These are phyloP conservation scores for Centropus bengalensis DNA, from an alignment of 2,113 vertebrate genomes.

Conservation along the genomic window DNA sequence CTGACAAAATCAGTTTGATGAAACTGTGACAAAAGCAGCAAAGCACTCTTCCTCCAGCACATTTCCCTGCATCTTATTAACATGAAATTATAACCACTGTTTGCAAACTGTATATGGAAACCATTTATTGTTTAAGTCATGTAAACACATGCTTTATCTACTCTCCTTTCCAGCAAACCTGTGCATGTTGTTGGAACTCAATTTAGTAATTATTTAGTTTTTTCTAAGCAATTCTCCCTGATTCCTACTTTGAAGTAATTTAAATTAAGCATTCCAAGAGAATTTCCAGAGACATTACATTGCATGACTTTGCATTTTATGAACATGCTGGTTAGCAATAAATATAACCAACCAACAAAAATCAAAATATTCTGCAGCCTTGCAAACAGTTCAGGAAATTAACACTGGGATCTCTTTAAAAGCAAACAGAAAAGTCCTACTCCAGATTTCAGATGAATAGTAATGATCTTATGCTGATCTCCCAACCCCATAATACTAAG, in stretches of 20 bases:
- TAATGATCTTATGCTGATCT: neutral
- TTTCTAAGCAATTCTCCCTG: neutral
- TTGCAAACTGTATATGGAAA: constrained; percentile 19
- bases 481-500: neutral
- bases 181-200: neutral
- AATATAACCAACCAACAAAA: neutral
- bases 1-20: constrained; percentile 80
- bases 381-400: neutral
- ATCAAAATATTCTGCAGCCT: neutral
- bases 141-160: constrained; percentile 23
- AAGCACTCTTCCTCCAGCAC: constrained; percentile 57
- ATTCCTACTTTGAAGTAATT: neutral
- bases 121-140: neutral
- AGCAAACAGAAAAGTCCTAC: neutral
- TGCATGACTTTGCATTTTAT: constrained; percentile 9
- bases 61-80: constrained; percentile 83
- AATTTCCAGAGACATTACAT: neutral
- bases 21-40: constrained; percentile 73
- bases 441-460: neutral
- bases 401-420: neutral
- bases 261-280: neutral
- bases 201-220: neutral
- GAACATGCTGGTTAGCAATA: neutral
- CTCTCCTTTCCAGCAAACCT: neutral
- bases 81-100: constrained; percentile 66